These are phyloP conservation scores for Mormyrops boulengeri DNA, from an alignment of 2,797 vertebrate genomes.

Conservation along the genomic window DNA sequence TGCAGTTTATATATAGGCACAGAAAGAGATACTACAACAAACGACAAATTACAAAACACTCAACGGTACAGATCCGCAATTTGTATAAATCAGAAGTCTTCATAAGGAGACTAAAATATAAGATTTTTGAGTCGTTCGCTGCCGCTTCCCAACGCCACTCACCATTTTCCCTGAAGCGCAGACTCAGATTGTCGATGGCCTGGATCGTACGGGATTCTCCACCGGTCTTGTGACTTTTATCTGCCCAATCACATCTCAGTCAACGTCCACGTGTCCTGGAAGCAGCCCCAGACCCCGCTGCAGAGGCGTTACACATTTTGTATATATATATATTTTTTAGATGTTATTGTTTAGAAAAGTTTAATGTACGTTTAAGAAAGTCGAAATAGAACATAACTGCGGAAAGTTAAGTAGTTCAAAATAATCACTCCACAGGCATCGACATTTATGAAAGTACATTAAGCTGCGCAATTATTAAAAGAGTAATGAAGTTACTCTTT, in stretches of 20 bases:
- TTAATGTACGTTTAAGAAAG: background rate
- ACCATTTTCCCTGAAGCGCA: slow-evolving; percentile 45
- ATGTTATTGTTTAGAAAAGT: background rate
- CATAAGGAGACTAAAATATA: background rate
- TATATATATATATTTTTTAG: background rate
- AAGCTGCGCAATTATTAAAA: background rate
- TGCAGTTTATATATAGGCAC: slow-evolving; percentile 24
- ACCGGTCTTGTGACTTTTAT: slow-evolving; percentile 32
- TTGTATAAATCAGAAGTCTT: background rate
- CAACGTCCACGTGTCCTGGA: slow-evolving; percentile 1
- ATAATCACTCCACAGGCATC: background rate
- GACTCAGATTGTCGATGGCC: slow-evolving; percentile 31
- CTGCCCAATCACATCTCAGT: slow-evolving; percentile 32
- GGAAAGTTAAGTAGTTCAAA: background rate
- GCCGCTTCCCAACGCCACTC: slow-evolving; percentile 17
- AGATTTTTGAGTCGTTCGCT: background rate
- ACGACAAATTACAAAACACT: background rate
- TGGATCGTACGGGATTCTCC: slow-evolving; percentile 23
- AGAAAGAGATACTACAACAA: slow-evolving; percentile 10
- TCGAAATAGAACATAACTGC: background rate
- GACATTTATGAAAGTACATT: background rate
- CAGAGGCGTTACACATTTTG: background rate
- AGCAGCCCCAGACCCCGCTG: background rate
- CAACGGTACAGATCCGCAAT: background rate
- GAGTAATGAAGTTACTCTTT: background rate